These are phyloP conservation scores for Acomys russatus DNA, from an alignment of 2,797 vertebrate species.

Conservation along the genomic window DNA sequence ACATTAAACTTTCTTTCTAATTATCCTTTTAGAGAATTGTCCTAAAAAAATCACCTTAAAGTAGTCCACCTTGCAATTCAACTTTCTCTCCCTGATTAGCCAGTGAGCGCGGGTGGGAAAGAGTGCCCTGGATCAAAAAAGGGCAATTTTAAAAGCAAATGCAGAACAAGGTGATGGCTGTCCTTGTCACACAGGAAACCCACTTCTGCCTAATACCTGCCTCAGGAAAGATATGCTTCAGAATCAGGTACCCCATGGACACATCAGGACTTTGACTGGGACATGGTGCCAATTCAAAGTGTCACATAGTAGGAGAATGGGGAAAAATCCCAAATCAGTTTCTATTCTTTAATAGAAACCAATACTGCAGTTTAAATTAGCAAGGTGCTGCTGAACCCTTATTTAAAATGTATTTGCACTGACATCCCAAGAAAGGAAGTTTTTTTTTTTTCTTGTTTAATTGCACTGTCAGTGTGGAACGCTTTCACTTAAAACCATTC, in stretches of 20 bases:
- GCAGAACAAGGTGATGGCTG: conserved; percentile 44
- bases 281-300: conserved; percentile 85
- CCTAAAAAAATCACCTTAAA: background rate
- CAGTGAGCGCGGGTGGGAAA: conserved; percentile 21
- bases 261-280: conserved; percentile 79
- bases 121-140: conserved; percentile 23
- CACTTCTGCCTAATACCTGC: conserved; percentile 70
- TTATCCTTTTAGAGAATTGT: conserved; percentile 3
- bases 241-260: conserved; percentile 80
- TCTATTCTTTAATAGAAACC: conserved; percentile 90
- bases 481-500: conserved; percentile 89
- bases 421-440: conserved; percentile 88
- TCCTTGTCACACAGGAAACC: background rate
- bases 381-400: conserved; percentile 88
- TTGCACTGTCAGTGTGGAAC: conserved; percentile 88
- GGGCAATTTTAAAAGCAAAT: conserved; percentile 58
- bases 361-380: conserved; percentile 92
- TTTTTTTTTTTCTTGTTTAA: conserved; percentile 87
- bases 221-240: conserved; percentile 53
- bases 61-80: background rate
- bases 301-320: conserved; percentile 79
- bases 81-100: conserved; percentile 23
- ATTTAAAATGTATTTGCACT: conserved; percentile 89
- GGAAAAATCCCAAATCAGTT: conserved; percentile 83
- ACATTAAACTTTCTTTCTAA: conserved; percentile 41